Conservation (phyloP, 2,113 vertebrate genomes). For the Hypanus sabinus region DNA sequence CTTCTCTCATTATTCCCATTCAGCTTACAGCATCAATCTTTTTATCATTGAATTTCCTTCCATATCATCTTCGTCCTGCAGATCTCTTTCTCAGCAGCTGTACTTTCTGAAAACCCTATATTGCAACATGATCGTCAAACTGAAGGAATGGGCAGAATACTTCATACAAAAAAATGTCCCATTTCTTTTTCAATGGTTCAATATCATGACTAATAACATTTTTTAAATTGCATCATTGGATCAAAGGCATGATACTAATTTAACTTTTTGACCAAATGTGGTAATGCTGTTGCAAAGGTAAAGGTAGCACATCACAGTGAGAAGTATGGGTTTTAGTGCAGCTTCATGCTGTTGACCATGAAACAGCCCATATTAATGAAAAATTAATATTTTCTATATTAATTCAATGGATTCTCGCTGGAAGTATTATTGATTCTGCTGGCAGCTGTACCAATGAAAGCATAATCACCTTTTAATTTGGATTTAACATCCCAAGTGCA, state of each 20-base stretch:
- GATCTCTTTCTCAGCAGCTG: no score
- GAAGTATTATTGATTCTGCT: conserved; percentile 10
- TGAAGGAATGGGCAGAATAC: not conserved
- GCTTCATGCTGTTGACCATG: not conserved
- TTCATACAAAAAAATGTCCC: not conserved
- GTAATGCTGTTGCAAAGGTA: not conserved
- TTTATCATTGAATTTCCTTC: no score
- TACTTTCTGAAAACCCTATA: no score
- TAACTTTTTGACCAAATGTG: not conserved
- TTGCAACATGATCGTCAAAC: no score
- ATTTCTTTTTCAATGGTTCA: not conserved
- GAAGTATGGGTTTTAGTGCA: not conserved
- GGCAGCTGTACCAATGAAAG: not conserved
- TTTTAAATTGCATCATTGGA: not conserved
- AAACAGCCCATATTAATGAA: no score
- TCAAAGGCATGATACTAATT: no score
- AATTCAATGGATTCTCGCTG: not conserved
- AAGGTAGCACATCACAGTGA: not conserved
- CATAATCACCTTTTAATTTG: not conserved
- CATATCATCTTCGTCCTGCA: no score
- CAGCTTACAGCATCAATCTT: no score
- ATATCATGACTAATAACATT: not conserved
- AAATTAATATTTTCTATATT: no score
- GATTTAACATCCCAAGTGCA: not conserved
- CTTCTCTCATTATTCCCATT: no score